phyloP scores from a whole-genome alignment of 2,113 vertebrate genomes.

The Casuarius casuarius region DNA sequence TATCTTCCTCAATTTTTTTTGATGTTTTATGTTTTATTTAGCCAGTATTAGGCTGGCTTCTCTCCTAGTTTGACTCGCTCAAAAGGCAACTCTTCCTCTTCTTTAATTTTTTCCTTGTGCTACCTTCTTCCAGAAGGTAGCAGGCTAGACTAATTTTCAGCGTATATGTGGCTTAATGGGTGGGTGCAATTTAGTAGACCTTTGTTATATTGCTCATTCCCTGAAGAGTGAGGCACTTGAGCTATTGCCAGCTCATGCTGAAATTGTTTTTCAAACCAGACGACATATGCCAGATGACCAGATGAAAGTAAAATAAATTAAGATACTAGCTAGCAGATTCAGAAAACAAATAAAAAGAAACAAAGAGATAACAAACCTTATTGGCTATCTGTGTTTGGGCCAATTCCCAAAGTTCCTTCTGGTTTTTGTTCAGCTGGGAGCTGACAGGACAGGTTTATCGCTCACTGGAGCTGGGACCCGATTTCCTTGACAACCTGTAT shows the following conservation, averaged over 20 bases:
- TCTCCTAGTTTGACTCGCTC: neutral
- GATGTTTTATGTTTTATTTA: neutral
- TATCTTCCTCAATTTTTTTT: neutral
- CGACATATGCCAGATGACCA: neutral
- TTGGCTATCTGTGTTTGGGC: neutral
- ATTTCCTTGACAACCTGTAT: neutral
- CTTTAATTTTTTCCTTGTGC: neutral
- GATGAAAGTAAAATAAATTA: constrained; percentile 20
- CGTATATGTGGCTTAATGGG: neutral
- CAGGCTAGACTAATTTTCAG: neutral
- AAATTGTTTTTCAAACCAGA: constrained; percentile 3
- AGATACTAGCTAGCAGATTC: neutral
- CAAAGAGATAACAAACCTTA: neutral
- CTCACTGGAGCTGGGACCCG: neutral
- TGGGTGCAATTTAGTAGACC: neutral
- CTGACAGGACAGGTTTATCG: neutral
- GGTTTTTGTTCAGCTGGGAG: neutral
- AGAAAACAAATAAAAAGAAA: neutral
- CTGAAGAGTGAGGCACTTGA: neutral
- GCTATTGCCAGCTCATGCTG: neutral
- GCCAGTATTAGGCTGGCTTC: neutral
- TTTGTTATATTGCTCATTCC: neutral
- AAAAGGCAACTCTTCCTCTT: neutral
- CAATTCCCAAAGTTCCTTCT: neutral
- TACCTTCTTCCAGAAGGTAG: constrained; percentile 1